Percentiles rank a stretch among this genome's conserved stretches.
Conservation (phyloP, 2,113 vertebrate species). For the Colistium nudipinnis region DNA sequence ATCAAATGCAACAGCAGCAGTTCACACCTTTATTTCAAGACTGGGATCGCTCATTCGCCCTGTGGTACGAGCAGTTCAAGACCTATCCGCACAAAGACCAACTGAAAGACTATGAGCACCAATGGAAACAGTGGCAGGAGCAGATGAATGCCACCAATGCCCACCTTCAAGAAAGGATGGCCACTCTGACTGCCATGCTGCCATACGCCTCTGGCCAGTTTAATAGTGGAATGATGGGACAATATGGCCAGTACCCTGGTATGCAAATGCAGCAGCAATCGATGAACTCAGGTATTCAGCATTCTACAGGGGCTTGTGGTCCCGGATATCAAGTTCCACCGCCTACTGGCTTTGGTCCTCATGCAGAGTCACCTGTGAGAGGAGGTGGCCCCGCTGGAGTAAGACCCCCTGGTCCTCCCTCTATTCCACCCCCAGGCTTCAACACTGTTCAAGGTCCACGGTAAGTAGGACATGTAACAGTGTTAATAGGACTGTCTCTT, state of each 20-base stretch:
- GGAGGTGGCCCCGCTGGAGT: slow-evolving; percentile 74
- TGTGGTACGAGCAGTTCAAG: slow-evolving; percentile 95
- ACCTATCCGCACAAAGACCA: slow-evolving; percentile 97
- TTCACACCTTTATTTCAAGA: slow-evolving; percentile 92
- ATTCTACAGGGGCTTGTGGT: slow-evolving; percentile 37
- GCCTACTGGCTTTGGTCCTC: slow-evolving; percentile 46
- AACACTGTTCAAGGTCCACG: slow-evolving; percentile 85
- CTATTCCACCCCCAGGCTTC: slow-evolving; percentile 82
- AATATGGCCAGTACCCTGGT: slow-evolving; percentile 82
- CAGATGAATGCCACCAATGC: slow-evolving; percentile 94
- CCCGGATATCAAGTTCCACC: slow-evolving; percentile 52
- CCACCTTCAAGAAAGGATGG: slow-evolving; percentile 90
- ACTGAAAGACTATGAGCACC: slow-evolving; percentile 93
- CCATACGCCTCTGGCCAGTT: slow-evolving; percentile 81
- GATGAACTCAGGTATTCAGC: slow-evolving; percentile 73
- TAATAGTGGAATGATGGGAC: slow-evolving; percentile 83
- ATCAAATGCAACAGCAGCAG: slow-evolving; percentile 92
- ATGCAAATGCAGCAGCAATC: slow-evolving; percentile 57
- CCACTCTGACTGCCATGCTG: slow-evolving; percentile 88
- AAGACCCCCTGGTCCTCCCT: slow-evolving; percentile 76
- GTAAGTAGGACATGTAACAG: slow-evolving; percentile 70
- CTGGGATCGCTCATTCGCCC: slow-evolving; percentile 90
- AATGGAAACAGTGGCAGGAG: slow-evolving; percentile 98
- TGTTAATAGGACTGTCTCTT: background rate
- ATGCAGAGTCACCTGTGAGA: slow-evolving; percentile 57